Evolutionary conservation across 92 coral and sea anemone species (phyloP), one percentile per base, ranked within the genome.

Genomic region (Muricea muricata): DNA sequence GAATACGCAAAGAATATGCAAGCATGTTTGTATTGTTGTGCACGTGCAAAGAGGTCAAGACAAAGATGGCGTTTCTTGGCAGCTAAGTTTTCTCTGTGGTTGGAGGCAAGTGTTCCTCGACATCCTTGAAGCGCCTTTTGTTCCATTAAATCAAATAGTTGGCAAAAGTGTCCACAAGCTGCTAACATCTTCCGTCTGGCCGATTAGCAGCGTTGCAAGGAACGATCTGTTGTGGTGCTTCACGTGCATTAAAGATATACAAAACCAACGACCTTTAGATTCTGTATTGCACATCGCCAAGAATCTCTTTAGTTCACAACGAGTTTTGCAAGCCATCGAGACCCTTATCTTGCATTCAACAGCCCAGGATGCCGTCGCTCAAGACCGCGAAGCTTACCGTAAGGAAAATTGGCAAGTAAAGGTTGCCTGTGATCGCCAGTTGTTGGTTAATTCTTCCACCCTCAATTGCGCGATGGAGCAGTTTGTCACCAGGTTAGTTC

Each of bases 191-290:
- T 83, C 88, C 10, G 79, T 85, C 8, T 84, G 94, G 84, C 84
- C 97, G 0, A 90, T 96, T 80, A 79, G 56, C 18, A 88, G 82
- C 20, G 87, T 93, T 47, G 96, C 95, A 0, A 54, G 84, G 21
- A 87, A 93, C 56, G 92, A 96, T 68, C 78, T 96, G 33, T 85
- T 90, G n/a, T 96, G 99, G 99, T 96, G 98, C 83, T 96, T 96
- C 73, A 92, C 97, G 3, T 91, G 99, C 73, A 91, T 96, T 77
- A 96, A 93, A 75, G 90, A 92, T 63, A 69, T 86, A 20, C 79
- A 78, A 45, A 79, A n/a, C 17, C 89, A 90, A 69, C 93, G 92
- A 1, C 34, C 86, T 26, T 52, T 88, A 20, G 88, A 92, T 21
- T 79, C 55, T 29, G 81, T 92, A 45, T 57, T 92, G 3, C 35